Base-by-base conservation (phyloP, 2,113 vertebrate genomes). In the Macquaria ambigua region DNA sequence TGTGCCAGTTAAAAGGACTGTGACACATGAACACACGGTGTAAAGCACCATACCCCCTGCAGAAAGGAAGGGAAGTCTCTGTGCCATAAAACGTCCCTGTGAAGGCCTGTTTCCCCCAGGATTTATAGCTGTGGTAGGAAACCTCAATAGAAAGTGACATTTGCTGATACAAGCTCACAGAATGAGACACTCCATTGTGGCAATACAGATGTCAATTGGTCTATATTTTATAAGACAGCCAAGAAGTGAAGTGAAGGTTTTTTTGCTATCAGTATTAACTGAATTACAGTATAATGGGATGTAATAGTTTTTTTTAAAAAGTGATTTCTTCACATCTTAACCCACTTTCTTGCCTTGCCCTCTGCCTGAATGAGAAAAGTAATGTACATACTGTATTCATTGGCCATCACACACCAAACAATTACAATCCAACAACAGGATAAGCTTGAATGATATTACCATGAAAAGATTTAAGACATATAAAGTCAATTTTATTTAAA, bases 61-160 rank as follows among this genome's bases (percentile, higher is more conserved):
- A 95, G 95, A 90, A 96, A 87, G 85, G 92, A 95, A 92, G 94
- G 96, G 95, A 96, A 95, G 94, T 96, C 83, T 91, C 84, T 91
- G 85, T 81, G 90, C 93, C 93, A 91, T 96, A 96, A 96, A 96
- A 94, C 76, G 52, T 92, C 85, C 89, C 90, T 84, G 90, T 93
- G 82, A 92, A 90, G 90, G 89, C 90, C 94, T 93, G 93, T 94
- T 93, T 90, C 89, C 89, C 85, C 82, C 83, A 88, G 87, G 93
- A 95, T 95, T 95, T 96, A 96, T 90, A 91, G 90, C 89, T 28
- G 69, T 89, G 67, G 87, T 62, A 91, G 90, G 85, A 94, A 93
- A 83, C 87, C 83, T 90, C 90, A 83, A 82, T 75, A 85, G 88
- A 92, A 90, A 93, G 91, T 89, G 86, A 86, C 93, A 93, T 95